Evolutionary conservation across 1,140 invertebrate genomes (phyloP).

Genomic region (Heterodera carotae): DNA sequence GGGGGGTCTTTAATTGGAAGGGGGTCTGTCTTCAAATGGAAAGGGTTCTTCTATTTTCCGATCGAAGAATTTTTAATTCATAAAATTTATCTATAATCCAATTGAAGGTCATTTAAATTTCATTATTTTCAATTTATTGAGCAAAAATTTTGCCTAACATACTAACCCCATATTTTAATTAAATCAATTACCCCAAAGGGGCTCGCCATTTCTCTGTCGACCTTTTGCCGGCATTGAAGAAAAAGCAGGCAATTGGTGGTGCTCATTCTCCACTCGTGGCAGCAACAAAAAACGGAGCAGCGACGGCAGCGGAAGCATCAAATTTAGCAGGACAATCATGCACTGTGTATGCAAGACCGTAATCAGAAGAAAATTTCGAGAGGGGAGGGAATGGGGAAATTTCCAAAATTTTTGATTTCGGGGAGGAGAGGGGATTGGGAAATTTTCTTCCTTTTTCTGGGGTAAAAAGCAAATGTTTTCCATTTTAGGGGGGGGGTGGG

Average conservation of each 20-base stretch:
- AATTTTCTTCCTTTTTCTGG: too few relatives aligned
- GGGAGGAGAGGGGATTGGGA: too few relatives aligned
- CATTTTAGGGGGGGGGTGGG: too few relatives aligned
- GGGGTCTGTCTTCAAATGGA: too few relatives aligned
- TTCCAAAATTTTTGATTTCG: too few relatives aligned
- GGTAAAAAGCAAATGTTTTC: too few relatives aligned
- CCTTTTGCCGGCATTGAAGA: not conserved
- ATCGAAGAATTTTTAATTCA: too few relatives aligned
- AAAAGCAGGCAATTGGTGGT: not conserved
- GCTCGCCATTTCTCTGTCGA: not conserved
- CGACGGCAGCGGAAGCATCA: not conserved
- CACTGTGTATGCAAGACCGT: conserved; percentile 8
- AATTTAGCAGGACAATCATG: not conserved
- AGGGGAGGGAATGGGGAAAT: too few relatives aligned
- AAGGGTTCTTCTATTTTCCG: too few relatives aligned
- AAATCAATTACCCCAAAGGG: not conserved
- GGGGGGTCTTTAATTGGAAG: too few relatives aligned
- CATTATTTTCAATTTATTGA: not conserved
- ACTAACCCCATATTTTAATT: not conserved
- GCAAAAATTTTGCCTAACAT: not conserved
- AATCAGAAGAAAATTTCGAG: too few relatives aligned
- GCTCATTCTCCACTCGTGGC: not conserved
- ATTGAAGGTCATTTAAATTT: not conserved
- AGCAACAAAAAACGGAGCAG: not conserved
- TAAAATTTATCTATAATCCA: too few relatives aligned